Conservation (phyloP, 2,113 vertebrate genomes). For the Rhipidura dahli region DNA sequence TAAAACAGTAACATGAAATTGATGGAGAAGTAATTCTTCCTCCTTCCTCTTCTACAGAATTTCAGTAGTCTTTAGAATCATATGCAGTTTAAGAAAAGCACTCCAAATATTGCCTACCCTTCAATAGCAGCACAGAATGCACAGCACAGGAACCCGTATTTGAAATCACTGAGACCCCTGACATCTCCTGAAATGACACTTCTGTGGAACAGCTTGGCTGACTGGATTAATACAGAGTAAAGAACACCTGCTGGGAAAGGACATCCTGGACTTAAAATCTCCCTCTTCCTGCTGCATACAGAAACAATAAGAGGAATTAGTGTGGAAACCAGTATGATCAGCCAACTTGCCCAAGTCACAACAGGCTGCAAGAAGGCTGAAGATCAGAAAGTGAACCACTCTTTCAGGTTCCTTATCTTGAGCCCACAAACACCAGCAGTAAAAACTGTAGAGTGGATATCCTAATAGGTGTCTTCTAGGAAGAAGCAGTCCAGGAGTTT, state of each 20-base stretch:
- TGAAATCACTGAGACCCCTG: neutral
- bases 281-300: neutral
- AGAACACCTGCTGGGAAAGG: neutral
- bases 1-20: neutral
- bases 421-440: neutral
- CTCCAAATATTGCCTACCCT: neutral
- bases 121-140: neutral
- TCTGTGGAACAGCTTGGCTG: neutral
- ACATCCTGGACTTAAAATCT: neutral
- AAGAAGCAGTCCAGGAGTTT: neutral
- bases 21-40: neutral
- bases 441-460: neutral
- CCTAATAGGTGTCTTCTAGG: neutral
- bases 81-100: neutral
- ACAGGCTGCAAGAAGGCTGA: neutral
- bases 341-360: neutral
- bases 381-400: neutral
- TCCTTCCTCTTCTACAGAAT: neutral
- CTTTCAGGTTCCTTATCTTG: neutral
- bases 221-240: neutral
- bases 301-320: neutral
- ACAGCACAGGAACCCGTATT: neutral
- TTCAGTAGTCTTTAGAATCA: neutral
- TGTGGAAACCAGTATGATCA: neutral
- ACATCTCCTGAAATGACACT: neutral